A percentile compares a stretch with the other conserved stretches of the same genome.
These are phyloP conservation scores for Oxycera nigricornis DNA, from an alignment of 2,888 invertebrate species.

Conservation along the genomic window DNA sequence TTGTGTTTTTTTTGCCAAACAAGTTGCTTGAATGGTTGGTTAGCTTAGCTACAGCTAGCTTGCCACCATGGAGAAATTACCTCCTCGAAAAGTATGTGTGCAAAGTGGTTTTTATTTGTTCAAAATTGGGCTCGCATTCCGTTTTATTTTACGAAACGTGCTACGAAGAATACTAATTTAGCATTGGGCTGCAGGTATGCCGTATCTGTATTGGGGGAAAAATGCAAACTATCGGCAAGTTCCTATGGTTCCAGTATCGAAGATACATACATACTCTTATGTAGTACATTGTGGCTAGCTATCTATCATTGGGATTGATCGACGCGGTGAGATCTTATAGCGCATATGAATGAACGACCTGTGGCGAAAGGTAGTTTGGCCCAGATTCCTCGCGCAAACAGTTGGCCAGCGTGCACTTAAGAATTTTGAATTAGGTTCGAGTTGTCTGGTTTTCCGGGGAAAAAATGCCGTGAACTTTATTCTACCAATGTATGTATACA, in stretches of 20 bases:
- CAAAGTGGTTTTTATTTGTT: background rate
- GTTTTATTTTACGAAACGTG: slow-evolving; percentile 9
- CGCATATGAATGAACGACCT: slow-evolving; percentile 17
- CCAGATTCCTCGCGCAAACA: slow-evolving; percentile 6
- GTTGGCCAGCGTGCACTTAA: background rate
- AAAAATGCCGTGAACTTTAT: no score
- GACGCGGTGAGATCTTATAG: slow-evolving; percentile 8
- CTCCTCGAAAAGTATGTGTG: background rate
- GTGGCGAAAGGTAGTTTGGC: slow-evolving; percentile 20
- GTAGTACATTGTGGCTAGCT: no score
- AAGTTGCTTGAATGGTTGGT: no score
- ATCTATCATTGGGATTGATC: no score
- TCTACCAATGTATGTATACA: no score
- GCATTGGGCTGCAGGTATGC: background rate
- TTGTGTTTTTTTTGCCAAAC: no score
- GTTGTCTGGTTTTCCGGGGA: no score
- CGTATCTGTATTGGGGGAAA: background rate
- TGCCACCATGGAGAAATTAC: background rate
- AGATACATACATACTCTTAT: background rate
- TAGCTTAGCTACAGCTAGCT: no score
- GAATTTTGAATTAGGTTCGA: background rate
- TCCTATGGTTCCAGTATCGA: background rate
- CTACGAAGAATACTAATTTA: slow-evolving; percentile 20
- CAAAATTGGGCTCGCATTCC: slow-evolving; percentile 22
- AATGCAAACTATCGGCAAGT: background rate